Evolutionary conservation across 1,140 invertebrate species (phyloP), one percentile per base, ranked within the genome.

Genomic region (Carposina sasakii): DNA sequence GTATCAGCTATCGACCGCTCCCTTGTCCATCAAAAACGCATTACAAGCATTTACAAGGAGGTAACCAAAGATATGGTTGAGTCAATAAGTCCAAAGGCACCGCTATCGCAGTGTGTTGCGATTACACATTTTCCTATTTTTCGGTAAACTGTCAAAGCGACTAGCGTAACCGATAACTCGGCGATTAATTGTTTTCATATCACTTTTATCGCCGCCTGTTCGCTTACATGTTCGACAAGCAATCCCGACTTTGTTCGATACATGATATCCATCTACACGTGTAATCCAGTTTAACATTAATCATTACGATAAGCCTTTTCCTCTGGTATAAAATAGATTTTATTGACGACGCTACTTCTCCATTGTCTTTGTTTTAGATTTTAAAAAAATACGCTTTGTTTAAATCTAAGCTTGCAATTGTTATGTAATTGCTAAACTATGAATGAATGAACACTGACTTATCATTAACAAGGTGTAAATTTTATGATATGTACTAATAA

Each of bases 61-160:
- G 67, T 67, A 72, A 67, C 60, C 50, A 48, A 81, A 51, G 69
- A 60, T 58, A 37, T 54, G 53, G 59, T 68, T 73, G 57, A 67
- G 68, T 78, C 70, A 79, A 76, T 70, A 76, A 13, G 31, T 56
- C 77, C 72, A 83, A 79, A 81, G 67, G 60, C 36, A 49, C 79
- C 79, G 79, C 77, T 83, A 83, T 83, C 79, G 48, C 31, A 2
- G 47, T 45, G 52, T 57, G 51, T 57, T 52, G 62, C 72, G 69
- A 74, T 79, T 57, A 96, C 96, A 85, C 20, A 96, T 95, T 88
- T 98, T 96, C 98, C 96, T 68, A 93, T 96, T 87, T 98, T 97
- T 87, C 72, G 76, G 75, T 70, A 68, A 63, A 52, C 74, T 76
- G 74, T 77, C 76, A 83, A 79, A 81, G 79, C 57, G 48, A 31